Percentiles rank a stretch among this genome's conserved stretches.
Conservation (phyloP, 2,888 invertebrate genomes). For the Hirtodrosophila duncani region DNA sequence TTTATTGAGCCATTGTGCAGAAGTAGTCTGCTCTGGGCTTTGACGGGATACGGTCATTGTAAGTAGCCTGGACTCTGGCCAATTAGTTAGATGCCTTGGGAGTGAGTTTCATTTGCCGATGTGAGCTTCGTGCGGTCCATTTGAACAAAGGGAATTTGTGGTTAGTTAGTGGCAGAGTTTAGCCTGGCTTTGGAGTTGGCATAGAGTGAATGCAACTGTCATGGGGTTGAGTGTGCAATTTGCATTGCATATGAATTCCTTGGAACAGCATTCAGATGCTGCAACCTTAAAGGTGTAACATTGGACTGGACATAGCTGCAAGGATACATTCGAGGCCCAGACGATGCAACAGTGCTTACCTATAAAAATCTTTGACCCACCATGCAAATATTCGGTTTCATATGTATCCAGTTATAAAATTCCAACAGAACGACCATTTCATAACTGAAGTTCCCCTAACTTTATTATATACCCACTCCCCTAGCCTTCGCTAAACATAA, state of each 20-base stretch:
- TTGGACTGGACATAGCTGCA: too few relatives aligned
- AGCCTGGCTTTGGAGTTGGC: conserved; percentile 12
- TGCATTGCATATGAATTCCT: too few relatives aligned
- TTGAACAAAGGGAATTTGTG: conserved; percentile 54
- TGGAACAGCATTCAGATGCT: too few relatives aligned
- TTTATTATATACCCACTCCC: conserved; percentile 1
- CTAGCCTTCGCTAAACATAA: conserved; percentile 6
- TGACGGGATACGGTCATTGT: conserved; percentile 22
- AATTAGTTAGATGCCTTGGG: conserved; percentile 53
- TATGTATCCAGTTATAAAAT: too few relatives aligned
- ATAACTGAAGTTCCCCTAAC: background rate
- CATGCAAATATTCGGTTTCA: too few relatives aligned
- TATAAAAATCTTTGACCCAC: too few relatives aligned
- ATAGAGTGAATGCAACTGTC: background rate
- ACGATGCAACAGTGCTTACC: too few relatives aligned
- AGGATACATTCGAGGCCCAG: too few relatives aligned
- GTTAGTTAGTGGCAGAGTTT: conserved; percentile 56
- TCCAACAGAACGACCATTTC: too few relatives aligned
- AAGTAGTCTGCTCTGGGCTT: conserved; percentile 31
- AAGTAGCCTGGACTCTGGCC: conserved; percentile 43
- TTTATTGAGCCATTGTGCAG: conserved; percentile 54
- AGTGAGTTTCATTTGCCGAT: conserved; percentile 3
- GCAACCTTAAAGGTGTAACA: too few relatives aligned
- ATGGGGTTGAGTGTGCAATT: conserved; percentile 25
- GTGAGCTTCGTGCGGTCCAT: conserved; percentile 4